A percentile compares a stretch with the other conserved stretches of the same genome.
Evolutionary conservation across 1,140 invertebrate species (phyloP).

Genomic region (Limonius californicus): DNA sequence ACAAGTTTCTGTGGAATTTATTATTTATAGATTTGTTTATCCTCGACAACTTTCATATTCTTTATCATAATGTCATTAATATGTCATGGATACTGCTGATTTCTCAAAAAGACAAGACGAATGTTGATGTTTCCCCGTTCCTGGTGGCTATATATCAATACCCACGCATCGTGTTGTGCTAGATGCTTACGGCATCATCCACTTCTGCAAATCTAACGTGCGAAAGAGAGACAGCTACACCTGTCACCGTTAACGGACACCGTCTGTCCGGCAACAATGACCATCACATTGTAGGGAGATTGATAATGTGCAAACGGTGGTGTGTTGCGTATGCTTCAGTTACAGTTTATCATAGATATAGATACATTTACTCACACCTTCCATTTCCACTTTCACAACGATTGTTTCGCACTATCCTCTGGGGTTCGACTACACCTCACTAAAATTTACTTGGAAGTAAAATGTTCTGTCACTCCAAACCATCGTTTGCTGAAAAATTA

Average conservation of each 20-base stretch:
- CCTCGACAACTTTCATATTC: slow-evolving; percentile 40
- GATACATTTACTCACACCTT: background rate
- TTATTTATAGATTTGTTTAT: slow-evolving; percentile 43
- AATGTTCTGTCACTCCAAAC: too few relatives aligned
- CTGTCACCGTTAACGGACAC: background rate
- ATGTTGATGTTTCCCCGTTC: slow-evolving; percentile 38
- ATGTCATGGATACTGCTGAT: slow-evolving; percentile 38
- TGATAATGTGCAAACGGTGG: background rate
- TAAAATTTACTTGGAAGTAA: too few relatives aligned
- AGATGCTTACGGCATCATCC: slow-evolving; percentile 8
- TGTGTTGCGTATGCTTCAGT: background rate
- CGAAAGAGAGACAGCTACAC: background rate
- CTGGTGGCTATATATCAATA: slow-evolving; percentile 36
- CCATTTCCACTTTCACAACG: background rate
- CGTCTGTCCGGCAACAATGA: slow-evolving; percentile 1
- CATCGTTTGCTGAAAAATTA: background rate
- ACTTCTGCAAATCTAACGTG: background rate
- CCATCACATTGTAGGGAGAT: slow-evolving; percentile 7
- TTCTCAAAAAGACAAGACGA: slow-evolving; percentile 40
- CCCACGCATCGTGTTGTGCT: slow-evolving; percentile 28
- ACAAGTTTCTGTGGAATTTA: slow-evolving; percentile 33
- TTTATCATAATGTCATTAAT: slow-evolving; percentile 41
- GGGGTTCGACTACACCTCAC: too few relatives aligned
- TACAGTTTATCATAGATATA: background rate
- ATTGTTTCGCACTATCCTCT: background rate